Evolutionary conservation across 2,888 invertebrate genomes (phyloP).

Genomic region (Sympetrum striolatum): DNA sequence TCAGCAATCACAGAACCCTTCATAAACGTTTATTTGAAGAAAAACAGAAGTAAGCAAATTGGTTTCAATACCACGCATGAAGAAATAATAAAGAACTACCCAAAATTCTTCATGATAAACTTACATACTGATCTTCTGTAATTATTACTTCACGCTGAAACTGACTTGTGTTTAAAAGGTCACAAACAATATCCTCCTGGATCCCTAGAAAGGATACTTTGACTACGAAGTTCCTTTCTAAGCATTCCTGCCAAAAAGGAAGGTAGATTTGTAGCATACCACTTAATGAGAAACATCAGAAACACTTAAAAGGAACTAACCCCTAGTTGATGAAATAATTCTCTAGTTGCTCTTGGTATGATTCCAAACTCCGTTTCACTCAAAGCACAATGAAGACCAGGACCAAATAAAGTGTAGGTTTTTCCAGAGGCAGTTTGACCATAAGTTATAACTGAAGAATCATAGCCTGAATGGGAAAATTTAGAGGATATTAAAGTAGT

Average conservation of each 20-base stretch:
- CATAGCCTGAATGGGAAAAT: constrained; percentile 69
- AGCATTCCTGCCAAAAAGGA: constrained; percentile 61
- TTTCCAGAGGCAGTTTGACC: constrained; percentile 68
- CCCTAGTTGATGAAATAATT: constrained; percentile 70
- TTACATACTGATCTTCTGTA: constrained; percentile 49
- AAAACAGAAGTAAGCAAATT: background rate
- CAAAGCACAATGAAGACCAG: constrained; percentile 67
- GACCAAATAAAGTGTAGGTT: constrained; percentile 75
- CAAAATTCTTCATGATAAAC: constrained; percentile 7
- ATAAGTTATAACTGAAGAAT: constrained; percentile 52
- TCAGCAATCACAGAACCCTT: constrained; percentile 48
- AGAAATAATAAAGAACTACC: background rate
- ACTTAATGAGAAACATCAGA: background rate
- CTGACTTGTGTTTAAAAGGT: constrained; percentile 62
- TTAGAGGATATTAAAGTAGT: constrained; percentile 55
- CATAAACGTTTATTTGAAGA: background rate
- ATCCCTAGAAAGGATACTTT: constrained; percentile 79
- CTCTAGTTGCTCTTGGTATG: constrained; percentile 74
- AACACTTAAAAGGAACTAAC: constrained; percentile 44
- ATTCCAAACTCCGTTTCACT: constrained; percentile 76
- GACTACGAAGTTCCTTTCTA: constrained; percentile 70
- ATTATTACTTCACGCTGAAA: constrained; percentile 48
- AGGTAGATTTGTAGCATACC: background rate
- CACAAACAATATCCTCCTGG: constrained; percentile 69
- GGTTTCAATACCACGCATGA: background rate